Conservation (phyloP, 37 sponge, comb jelly and placozoan genomes). For the Agelas oroides region DNA sequence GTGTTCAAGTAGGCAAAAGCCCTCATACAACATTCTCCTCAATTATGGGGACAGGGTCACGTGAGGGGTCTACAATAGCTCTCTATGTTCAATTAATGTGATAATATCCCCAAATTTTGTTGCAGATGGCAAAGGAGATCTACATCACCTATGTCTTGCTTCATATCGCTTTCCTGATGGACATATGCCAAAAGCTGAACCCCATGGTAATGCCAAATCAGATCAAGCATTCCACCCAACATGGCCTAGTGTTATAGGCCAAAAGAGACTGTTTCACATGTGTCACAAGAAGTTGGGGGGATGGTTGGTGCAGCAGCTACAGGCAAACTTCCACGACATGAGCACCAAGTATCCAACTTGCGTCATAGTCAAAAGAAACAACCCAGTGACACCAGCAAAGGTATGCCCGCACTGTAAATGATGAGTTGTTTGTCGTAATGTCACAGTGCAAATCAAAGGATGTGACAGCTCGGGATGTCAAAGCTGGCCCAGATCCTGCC, state of each 20-base stretch:
- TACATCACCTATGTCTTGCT: constrained; percentile 57
- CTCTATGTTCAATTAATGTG: too few species aligned
- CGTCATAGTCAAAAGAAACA: background rate
- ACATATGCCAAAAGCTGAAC: constrained; percentile 19
- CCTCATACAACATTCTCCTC: too few species aligned
- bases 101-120: too few species aligned
- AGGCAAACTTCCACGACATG: constrained; percentile 50
- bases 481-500: constrained; percentile 60
- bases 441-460: constrained; percentile 47
- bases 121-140: constrained; percentile 4
- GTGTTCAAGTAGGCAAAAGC: too few species aligned
- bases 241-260: constrained; percentile 63
- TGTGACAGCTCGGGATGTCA: constrained; percentile 18
- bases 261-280: constrained; percentile 20
- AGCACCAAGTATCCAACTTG: constrained; percentile 38
- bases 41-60: too few species aligned
- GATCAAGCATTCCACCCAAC: constrained; percentile 58
- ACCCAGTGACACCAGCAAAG: background rate
- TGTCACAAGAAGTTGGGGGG: constrained; percentile 36
- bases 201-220: constrained; percentile 61
- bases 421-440: constrained; percentile 64
- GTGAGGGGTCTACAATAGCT: too few species aligned
- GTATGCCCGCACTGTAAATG: too few species aligned
- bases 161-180: constrained; percentile 48
- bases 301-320: constrained; percentile 36